Conservation (phyloP, 2,888 invertebrate genomes). For the Listrodromus nycthemerus region DNA sequence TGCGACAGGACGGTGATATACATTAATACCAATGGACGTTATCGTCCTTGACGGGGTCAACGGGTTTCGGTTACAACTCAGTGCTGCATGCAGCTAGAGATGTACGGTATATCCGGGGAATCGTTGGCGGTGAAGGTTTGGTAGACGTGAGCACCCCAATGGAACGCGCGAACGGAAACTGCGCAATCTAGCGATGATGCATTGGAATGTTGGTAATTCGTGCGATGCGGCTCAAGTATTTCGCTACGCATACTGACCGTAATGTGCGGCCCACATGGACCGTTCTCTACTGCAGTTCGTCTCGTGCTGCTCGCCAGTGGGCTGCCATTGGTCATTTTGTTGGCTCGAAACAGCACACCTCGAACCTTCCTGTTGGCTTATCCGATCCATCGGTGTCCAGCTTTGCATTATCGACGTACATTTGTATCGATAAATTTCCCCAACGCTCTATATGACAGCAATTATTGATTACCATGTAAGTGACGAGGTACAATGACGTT, state of each 20-base stretch:
- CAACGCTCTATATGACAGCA: neutral
- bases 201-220: conserved; percentile 81
- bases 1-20: conserved; percentile 65
- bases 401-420: neutral
- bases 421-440: neutral
- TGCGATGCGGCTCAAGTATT: conserved; percentile 76
- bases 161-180: conserved; percentile 75
- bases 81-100: conserved; percentile 7
- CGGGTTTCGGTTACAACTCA: conserved; percentile 71
- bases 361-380: neutral
- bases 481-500: neutral
- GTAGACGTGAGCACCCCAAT: conserved; percentile 31
- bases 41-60: conserved; percentile 61
- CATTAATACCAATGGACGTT: conserved; percentile 67
- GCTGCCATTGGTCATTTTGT: conserved; percentile 39
- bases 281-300: conserved; percentile 59
- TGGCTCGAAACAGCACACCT: neutral
- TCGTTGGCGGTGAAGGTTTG: conserved; percentile 55
- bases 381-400: conserved; percentile 1
- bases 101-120: conserved; percentile 35
- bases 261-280: conserved; percentile 67
- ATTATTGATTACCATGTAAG: neutral
- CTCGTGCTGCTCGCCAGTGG: conserved; percentile 27
- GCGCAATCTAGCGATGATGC: conserved; percentile 80
- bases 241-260: conserved; percentile 67